phyloP scores from a whole-genome alignment of 2,113 vertebrate species.

The Mungos mungo region DNA sequence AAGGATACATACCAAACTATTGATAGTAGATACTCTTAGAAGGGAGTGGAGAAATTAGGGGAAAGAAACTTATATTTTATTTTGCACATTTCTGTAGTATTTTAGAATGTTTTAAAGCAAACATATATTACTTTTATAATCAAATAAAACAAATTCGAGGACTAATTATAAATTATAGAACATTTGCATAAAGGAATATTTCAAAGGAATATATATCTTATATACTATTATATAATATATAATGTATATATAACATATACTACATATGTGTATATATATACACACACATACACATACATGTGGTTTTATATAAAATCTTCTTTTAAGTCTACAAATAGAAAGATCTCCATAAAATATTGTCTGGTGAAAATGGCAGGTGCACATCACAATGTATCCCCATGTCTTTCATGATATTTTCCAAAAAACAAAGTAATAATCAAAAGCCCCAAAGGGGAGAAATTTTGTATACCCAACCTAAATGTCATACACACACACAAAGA shows the following conservation, averaged over 20 bases:
- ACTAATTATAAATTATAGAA: background rate
- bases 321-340: background rate
- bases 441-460: background rate
- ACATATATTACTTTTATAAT: background rate
- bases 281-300: too few relatives aligned
- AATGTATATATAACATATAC: too few relatives aligned
- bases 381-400: background rate
- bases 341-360: background rate
- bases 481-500: background rate
- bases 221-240: background rate
- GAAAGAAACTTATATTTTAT: background rate
- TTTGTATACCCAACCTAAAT: background rate
- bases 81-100: background rate
- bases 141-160: slow-evolving; percentile 5
- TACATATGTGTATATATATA: too few relatives aligned
- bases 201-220: background rate
- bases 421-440: background rate
- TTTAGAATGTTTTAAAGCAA: slow-evolving; percentile 29
- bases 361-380: background rate
- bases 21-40: background rate
- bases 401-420: background rate
- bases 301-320: background rate
- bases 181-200: background rate
- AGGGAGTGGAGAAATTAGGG: background rate
- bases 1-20: background rate